Base-by-base conservation (phyloP, 2,888 invertebrate genomes). In the Hirtodrosophila histrioides region DNA sequence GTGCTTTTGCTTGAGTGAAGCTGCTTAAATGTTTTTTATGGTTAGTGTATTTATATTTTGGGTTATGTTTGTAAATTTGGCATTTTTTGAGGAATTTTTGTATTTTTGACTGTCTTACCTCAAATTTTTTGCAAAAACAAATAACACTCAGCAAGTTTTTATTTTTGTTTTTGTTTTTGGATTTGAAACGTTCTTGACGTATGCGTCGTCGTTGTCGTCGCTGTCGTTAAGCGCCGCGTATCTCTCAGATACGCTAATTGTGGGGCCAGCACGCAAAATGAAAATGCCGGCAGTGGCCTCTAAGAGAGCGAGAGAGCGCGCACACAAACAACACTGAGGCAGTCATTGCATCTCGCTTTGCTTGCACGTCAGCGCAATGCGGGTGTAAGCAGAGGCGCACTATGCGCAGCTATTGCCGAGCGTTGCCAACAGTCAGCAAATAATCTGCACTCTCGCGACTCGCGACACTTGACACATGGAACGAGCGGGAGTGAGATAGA, bases 281-380 rank as follows among this genome's bases (percentile, higher is more conserved):
- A 85, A 79, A 84, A 79, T 75, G 78, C 86, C 78, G 86, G 86
- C 78, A 78, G 60, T 78, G 66, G 76, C 54, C 58, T 49, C 51
- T 40, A 70, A 70, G 69, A 29, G 54, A 35, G 69, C 10, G 7
- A 44, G 48, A 48, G 58, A 58, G 66, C 11, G 50, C 43, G 54
- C 39, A 43, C 50, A 54, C 46, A 73, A 73, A 68, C 62, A 49
- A 39, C 39, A 41, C 44, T 23, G 31, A 2, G 31, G 17, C 23
- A 61, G 43, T 43, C 57, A 31, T 37, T 71, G 45, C 65, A 61
- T 81, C 85, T 72, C 81, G 48, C 35, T 81, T 69, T 68, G 37
- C 41, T 69, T 63, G 58, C 58, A 23, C 33, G 37, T 31, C 49
- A 24, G 11, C 24, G 17, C 4, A n/a, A 31, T 43, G 40, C 23